Percentiles rank a stretch among this genome's conserved stretches.
These are phyloP conservation scores for Embidobia sp. DNA, from an alignment of 2,888 invertebrate species.

Conservation along the genomic window DNA sequence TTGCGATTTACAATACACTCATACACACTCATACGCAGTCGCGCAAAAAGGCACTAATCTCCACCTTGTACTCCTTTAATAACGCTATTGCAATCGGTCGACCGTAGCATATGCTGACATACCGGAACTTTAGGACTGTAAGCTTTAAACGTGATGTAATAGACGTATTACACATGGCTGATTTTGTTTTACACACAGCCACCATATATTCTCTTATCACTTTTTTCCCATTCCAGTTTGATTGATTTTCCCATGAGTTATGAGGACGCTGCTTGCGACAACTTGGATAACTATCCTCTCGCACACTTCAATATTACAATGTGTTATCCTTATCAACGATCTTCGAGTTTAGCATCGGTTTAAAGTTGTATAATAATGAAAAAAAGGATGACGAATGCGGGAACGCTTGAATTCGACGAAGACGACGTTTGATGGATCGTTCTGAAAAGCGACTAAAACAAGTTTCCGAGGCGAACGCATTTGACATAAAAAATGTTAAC, in stretches of 20 bases:
- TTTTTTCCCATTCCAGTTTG: constrained; percentile 28
- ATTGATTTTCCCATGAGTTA: constrained; percentile 46
- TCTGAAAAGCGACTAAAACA: no score
- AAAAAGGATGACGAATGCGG: no score
- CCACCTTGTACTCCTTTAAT: constrained; percentile 56
- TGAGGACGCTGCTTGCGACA: constrained; percentile 5
- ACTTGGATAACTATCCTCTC: constrained; percentile 22
- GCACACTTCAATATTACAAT: neutral
- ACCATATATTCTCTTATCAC: constrained; percentile 35
- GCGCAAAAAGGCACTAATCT: constrained; percentile 48
- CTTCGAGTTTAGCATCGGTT: no score
- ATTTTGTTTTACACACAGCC: constrained; percentile 46
- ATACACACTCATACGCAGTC: constrained; percentile 14
- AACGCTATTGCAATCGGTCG: constrained; percentile 58
- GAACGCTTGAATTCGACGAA: no score
- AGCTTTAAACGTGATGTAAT: constrained; percentile 56
- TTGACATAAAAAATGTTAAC: no score
- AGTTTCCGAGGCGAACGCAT: no score
- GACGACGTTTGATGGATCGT: no score
- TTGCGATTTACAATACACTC: constrained; percentile 33
- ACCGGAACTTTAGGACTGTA: constrained; percentile 61
- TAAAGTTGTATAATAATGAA: no score
- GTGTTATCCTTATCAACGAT: neutral
- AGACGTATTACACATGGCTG: constrained; percentile 52
- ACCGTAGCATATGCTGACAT: constrained; percentile 60